phyloP scores from a whole-genome alignment of 2,888 invertebrate species.

The Taphrorychus bicolor region DNA sequence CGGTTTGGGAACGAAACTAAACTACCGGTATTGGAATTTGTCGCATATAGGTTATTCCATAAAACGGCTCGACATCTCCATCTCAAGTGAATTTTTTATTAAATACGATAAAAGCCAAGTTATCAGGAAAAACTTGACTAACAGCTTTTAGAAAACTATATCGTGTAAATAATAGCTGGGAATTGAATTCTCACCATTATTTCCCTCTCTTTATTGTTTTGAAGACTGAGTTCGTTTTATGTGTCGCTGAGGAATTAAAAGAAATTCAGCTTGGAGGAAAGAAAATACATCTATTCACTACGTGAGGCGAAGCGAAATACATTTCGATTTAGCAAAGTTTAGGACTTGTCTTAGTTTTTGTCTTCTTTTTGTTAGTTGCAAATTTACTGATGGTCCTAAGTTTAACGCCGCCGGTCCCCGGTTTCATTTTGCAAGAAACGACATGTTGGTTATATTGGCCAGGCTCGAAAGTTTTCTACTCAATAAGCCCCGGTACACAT shows the following conservation, averaged over 20 bases:
- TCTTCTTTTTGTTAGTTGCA: background rate
- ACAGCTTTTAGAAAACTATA: background rate
- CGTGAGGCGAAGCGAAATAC: background rate
- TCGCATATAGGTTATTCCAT: background rate
- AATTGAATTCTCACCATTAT: slow-evolving; percentile 6
- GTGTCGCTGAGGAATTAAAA: background rate
- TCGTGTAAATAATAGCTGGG: background rate
- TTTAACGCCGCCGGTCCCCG: background rate
- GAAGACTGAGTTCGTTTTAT: background rate
- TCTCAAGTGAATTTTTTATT: too few relatives aligned
- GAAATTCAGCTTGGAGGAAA: background rate
- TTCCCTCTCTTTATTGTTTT: slow-evolving; percentile 1
- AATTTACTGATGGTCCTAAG: background rate
- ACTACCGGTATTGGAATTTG: background rate
- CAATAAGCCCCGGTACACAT: background rate
- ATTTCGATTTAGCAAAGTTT: slow-evolving; percentile 1
- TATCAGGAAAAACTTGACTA: too few relatives aligned
- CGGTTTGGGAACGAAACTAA: background rate
- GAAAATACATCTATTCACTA: slow-evolving; percentile 4
- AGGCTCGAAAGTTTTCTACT: background rate
- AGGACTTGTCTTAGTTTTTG: background rate
- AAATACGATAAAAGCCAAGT: background rate
- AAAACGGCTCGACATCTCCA: too few relatives aligned
- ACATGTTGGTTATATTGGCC: background rate
- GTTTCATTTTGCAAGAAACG: background rate